Conservation (phyloP, 2,797 vertebrate species). For the Rhodeus uyekii region DNA sequence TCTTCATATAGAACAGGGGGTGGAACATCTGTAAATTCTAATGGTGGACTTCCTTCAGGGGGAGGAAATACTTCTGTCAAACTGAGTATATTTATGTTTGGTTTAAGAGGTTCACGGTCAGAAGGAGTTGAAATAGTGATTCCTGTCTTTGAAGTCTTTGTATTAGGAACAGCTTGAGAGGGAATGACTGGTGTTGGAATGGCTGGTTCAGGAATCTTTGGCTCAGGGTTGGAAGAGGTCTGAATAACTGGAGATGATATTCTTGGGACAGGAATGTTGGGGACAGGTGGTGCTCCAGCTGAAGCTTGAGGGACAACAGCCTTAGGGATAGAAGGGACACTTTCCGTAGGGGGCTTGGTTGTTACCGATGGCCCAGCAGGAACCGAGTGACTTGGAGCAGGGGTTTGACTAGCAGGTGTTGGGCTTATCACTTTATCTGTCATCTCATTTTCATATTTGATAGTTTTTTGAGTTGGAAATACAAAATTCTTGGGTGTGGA, state of each 20-base stretch:
- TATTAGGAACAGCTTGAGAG: conserved; percentile 43
- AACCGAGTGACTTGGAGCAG: conserved; percentile 4
- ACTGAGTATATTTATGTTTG: conserved; percentile 37
- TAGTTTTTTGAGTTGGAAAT: conserved; percentile 60
- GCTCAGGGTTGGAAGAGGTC: background rate
- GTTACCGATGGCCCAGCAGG: conserved; percentile 33
- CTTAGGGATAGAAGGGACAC: background rate
- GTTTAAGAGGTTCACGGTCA: conserved; percentile 1
- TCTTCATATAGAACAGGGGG: conserved; percentile 52
- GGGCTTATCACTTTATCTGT: background rate
- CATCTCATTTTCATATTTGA: conserved; percentile 47
- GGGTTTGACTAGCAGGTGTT: background rate
- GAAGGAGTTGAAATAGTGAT: conserved; percentile 16
- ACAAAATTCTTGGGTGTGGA: conserved; percentile 58
- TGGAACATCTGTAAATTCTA: conserved; percentile 49
- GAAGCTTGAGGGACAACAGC: conserved; percentile 3
- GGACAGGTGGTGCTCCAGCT: background rate
- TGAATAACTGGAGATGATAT: background rate
- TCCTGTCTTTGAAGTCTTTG: conserved; percentile 35
- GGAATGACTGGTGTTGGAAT: conserved; percentile 28
- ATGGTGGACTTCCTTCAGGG: conserved; percentile 11
- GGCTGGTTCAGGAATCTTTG: background rate
- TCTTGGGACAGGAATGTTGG: background rate
- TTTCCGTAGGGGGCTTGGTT: background rate
- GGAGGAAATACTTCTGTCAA: conserved; percentile 48